Percentiles rank a stretch among this genome's conserved stretches.
These are phyloP conservation scores for Amphipoea lucens DNA, from an alignment of 2,888 invertebrate species.

Conservation along the genomic window DNA sequence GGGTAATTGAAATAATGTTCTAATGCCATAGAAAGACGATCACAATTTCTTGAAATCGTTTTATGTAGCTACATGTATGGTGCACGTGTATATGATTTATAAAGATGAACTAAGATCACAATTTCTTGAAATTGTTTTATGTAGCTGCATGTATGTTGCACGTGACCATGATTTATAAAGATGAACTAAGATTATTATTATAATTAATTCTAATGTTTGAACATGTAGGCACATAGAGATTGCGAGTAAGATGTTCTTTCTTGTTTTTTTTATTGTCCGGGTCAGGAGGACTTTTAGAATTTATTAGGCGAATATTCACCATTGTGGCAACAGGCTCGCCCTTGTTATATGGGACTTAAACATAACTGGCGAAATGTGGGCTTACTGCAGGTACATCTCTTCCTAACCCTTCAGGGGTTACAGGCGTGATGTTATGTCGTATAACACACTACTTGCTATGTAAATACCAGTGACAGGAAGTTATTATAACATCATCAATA, in stretches of 20 bases:
- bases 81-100: conserved; percentile 23
- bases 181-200: conserved; percentile 15
- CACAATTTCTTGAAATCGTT: conserved; percentile 9
- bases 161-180: conserved; percentile 23
- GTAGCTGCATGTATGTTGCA: neutral
- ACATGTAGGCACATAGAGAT: neutral
- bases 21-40: conserved; percentile 31
- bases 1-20: conserved; percentile 20
- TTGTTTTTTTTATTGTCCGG: neutral
- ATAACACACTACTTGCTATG: neutral
- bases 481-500: too few relatives aligned
- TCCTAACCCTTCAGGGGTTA: neutral
- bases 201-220: conserved; percentile 12
- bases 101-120: conserved; percentile 14
- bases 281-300: neutral
- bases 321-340: neutral
- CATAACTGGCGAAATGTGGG: neutral
- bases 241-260: neutral
- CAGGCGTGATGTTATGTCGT: neutral
- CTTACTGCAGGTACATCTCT: neutral
- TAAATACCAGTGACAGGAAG: too few relatives aligned
- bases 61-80: neutral
- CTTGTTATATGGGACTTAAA: neutral
- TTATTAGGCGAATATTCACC: neutral
- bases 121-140: conserved; percentile 5